phyloP scores from a whole-genome alignment of 2,113 vertebrate species.

The Noctilio leporinus region DNA sequence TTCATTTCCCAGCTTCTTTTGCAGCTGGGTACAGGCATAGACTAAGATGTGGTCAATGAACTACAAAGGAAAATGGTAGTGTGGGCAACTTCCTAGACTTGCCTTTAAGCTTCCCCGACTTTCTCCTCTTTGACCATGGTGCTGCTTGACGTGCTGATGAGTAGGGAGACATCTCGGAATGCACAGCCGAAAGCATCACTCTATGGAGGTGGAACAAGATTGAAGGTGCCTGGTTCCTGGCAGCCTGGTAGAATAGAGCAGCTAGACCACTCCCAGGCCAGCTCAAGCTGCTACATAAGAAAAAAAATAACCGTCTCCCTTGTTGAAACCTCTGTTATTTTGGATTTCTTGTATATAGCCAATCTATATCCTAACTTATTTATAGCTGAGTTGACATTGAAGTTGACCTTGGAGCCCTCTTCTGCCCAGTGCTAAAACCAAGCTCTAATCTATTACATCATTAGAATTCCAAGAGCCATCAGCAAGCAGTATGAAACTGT shows the following conservation, averaged over 20 bases:
- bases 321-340: neutral
- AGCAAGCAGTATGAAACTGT: neutral
- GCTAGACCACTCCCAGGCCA: neutral
- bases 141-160: neutral
- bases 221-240: neutral
- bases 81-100: neutral
- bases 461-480: neutral
- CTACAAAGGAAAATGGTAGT: neutral
- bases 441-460: neutral
- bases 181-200: neutral
- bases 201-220: neutral
- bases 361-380: neutral
- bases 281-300: neutral
- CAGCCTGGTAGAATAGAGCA: rapidly evolving
- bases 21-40: neutral
- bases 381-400: neutral
- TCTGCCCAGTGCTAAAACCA: neutral
- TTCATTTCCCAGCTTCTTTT: conserved; percentile 2
- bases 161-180: neutral
- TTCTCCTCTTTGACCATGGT: neutral
- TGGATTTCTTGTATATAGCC: neutral
- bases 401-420: neutral
- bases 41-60: neutral
- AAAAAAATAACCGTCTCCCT: neutral
- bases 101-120: neutral